Base-by-base conservation (phyloP, 2,888 invertebrate genomes). In the Drosophila seclusa region DNA sequence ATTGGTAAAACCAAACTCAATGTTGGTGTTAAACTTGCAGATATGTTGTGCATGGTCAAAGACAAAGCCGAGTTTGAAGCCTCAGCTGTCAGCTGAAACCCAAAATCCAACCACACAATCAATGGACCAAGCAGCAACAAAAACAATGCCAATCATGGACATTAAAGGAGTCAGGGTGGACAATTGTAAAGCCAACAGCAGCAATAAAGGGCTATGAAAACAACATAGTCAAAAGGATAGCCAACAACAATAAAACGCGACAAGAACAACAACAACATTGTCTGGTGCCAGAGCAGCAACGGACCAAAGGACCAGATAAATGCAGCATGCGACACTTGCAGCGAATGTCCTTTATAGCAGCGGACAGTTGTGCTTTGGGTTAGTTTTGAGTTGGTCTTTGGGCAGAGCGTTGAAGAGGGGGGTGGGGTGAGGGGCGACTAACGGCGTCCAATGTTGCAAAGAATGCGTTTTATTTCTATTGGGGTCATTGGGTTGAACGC, bases 391-490 rank as follows among this genome's bases (percentile, higher is more conserved):
- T 27, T 38, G 52, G 27, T 5, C 29, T 29, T n/a, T 21, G 49
- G 29, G n/a, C 16, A 32, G 11, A 4, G 29, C 8, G n/a, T 2
- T 2, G 16, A 36, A 6, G 6, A 21, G 2, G 21, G 11, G 13
- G 2, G n/a, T n/a, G 6, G 2, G 40, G 10, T 6, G n/a, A 21
- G 10, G n/a, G 27, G 18, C 4, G 8, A 24, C 6, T 10, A 10
- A 45, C 32, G 32, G 58, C 24, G n/a, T 27, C 50, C 34, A 69
- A 68, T 79, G 82, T 70, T 70, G 71, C 79, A 73, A 76, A 75
- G 85, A 73, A 75, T 82, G 85, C 82, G 78, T 87, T 87, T 87
- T 85, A 82, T 87, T 87, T 84, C 74, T 84, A 87, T 87, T 87
- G 82, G 85, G 84, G 85, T 87, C 85, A 84, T 80, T 71, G 78